Percentiles rank a stretch among this genome's conserved stretches.
Conservation (phyloP, 2,113 vertebrate species). For the Hippoglossus stenolepis region DNA sequence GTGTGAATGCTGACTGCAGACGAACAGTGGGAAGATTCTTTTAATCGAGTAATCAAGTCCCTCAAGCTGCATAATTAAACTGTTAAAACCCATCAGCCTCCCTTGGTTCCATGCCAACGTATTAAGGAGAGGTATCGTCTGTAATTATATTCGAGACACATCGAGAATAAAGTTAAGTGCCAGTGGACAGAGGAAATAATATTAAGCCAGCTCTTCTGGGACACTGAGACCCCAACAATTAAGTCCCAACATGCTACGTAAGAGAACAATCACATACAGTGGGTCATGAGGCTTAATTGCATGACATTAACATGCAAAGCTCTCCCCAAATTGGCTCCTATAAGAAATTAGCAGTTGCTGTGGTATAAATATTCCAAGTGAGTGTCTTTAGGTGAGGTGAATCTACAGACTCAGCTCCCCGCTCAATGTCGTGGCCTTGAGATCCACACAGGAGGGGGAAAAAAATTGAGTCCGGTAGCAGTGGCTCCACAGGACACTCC, state of each 20-base stretch:
- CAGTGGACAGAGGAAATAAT: slow-evolving; percentile 42
- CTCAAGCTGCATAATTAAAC: slow-evolving; percentile 56
- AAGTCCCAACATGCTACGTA: slow-evolving; percentile 44
- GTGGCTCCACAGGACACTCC: slow-evolving; percentile 48
- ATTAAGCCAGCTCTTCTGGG: slow-evolving; percentile 47
- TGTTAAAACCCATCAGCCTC: slow-evolving; percentile 57
- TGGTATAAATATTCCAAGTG: slow-evolving; percentile 56
- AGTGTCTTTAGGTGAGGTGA: slow-evolving; percentile 45
- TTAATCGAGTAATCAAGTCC: slow-evolving; percentile 15
- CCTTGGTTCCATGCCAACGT: slow-evolving; percentile 39
- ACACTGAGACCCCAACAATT: slow-evolving; percentile 42
- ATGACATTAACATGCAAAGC: slow-evolving; percentile 49
- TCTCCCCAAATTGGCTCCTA: slow-evolving; percentile 50
- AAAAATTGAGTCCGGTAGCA: slow-evolving; percentile 34
- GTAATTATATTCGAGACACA: slow-evolving; percentile 66
- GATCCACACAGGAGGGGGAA: slow-evolving; percentile 35
- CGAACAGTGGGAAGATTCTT: background rate
- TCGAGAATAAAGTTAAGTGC: slow-evolving; percentile 14
- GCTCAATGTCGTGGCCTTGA: slow-evolving; percentile 52
- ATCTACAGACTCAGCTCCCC: slow-evolving; percentile 55
- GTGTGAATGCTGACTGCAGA: slow-evolving; percentile 34
- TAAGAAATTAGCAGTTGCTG: slow-evolving; percentile 52
- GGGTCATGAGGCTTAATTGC: slow-evolving; percentile 53
- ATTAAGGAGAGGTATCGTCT: slow-evolving; percentile 48
- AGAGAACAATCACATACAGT: slow-evolving; percentile 45